phyloP scores from a whole-genome alignment of 2,113 vertebrate genomes.

The Lamprologus callipterus region DNA sequence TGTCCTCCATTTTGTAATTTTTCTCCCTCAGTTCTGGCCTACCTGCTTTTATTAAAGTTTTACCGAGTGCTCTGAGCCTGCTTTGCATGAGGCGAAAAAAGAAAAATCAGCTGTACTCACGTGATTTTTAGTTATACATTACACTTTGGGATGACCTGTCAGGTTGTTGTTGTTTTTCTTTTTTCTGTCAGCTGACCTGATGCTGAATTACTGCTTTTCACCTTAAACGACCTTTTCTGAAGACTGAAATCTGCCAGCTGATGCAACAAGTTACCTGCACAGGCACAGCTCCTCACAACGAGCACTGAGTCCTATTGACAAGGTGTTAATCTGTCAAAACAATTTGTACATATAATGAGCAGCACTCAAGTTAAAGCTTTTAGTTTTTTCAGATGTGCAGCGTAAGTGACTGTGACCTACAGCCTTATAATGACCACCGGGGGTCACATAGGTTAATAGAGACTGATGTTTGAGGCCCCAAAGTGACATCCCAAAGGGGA shows the following conservation, averaged over 20 bases:
- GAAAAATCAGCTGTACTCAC: not conserved
- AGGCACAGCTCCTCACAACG: not conserved
- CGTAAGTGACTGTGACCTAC: slow-evolving; percentile 36
- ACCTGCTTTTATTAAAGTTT: not conserved
- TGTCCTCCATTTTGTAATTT: slow-evolving; percentile 76
- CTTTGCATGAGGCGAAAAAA: not conserved
- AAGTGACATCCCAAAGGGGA: slow-evolving; percentile 71
- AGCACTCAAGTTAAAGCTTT: not conserved
- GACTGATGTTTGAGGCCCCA: slow-evolving; percentile 67
- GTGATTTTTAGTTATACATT: not conserved
- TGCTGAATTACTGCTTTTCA: not conserved
- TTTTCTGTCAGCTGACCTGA: not conserved
- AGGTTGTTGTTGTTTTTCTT: not conserved
- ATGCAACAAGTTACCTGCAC: not conserved
- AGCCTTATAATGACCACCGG: slow-evolving; percentile 48
- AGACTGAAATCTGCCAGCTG: not conserved
- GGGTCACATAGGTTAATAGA: slow-evolving; percentile 71
- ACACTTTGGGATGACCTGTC: not conserved
- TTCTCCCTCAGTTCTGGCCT: not conserved
- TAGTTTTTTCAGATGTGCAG: slow-evolving; percentile 24
- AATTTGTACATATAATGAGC: slow-evolving; percentile 21
- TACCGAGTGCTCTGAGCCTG: not conserved
- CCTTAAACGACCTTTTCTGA: not conserved
- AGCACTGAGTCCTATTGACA: not conserved
- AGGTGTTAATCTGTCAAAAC: slow-evolving; percentile 8